phyloP scores from a whole-genome alignment of 2,888 invertebrate species.

The Tortrix viridana region DNA sequence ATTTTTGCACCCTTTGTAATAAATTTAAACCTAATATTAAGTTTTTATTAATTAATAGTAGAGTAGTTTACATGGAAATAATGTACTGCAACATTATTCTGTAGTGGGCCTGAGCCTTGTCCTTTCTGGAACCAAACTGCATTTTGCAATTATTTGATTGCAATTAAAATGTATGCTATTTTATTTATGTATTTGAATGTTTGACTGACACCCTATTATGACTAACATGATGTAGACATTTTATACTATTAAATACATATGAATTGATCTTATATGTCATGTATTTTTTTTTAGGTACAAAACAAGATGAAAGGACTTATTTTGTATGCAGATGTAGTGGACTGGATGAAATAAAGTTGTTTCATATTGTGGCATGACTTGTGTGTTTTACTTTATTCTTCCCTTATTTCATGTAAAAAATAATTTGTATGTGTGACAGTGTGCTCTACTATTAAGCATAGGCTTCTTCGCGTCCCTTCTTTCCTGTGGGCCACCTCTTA shows the following conservation, averaged over 20 bases:
- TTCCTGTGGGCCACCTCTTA: too few species aligned
- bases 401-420: background rate
- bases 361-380: conserved; percentile 49
- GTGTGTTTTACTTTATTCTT: conserved; percentile 43
- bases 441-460: too few species aligned
- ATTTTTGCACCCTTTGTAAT: conserved; percentile 21
- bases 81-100: conserved; percentile 30
- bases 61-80: conserved; percentile 35
- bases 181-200: conserved; percentile 29
- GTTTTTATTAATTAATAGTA: conserved; percentile 22
- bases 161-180: conserved; percentile 21
- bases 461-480: too few species aligned
- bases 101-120: conserved; percentile 33
- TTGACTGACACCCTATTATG: conserved; percentile 46
- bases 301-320: conserved; percentile 62
- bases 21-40: conserved; percentile 29
- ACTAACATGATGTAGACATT: conserved; percentile 29
- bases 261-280: conserved; percentile 50
- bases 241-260: conserved; percentile 39
- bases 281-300: conserved; percentile 65
- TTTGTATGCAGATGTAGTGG: conserved; percentile 69
- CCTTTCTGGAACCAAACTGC: conserved; percentile 17
- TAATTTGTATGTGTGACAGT: too few species aligned
- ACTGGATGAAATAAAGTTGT: conserved; percentile 62
- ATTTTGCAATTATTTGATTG: conserved; percentile 26